A percentile compares a stretch with the other conserved stretches of the same genome.
Evolutionary conservation across 2,888 invertebrate species (phyloP).

Genomic region (Microctonus hyperodae): DNA sequence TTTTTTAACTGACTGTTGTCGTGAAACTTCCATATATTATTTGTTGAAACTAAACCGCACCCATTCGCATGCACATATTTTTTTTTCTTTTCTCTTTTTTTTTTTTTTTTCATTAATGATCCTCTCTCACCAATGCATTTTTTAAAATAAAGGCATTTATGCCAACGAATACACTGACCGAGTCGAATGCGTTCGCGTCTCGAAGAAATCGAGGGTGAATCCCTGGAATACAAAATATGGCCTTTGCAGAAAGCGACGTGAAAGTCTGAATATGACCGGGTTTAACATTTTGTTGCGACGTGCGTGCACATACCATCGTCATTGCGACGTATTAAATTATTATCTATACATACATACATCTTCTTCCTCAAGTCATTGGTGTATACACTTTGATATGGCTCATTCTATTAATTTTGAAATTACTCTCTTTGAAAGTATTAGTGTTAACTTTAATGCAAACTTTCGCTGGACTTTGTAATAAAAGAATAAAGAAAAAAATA

Average conservation of each 20-base stretch:
- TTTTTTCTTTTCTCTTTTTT: not conserved
- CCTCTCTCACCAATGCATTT: not conserved
- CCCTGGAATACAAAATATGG: constrained; percentile 54
- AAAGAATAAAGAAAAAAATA: not conserved
- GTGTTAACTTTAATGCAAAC: not conserved
- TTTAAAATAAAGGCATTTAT: not conserved
- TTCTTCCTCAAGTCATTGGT: constrained; percentile 5
- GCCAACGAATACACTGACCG: constrained; percentile 2
- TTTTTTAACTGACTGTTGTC: not conserved
- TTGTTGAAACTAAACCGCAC: not conserved
- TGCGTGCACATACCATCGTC: constrained; percentile 27
- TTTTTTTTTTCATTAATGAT: not conserved
- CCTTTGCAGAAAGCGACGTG: constrained; percentile 53
- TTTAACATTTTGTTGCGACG: constrained; percentile 43
- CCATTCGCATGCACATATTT: not conserved
- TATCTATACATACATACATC: not conserved
- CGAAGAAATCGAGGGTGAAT: constrained; percentile 52
- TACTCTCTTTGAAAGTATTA: not conserved
- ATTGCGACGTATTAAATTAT: not conserved
- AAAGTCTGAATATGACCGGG: constrained; percentile 47
- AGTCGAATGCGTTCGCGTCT: constrained; percentile 14
- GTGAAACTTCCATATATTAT: not conserved
- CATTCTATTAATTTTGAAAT: not conserved
- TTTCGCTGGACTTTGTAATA: not conserved
- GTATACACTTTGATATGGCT: constrained; percentile 26